Base-by-base conservation (phyloP, 2,888 invertebrate species). In the Drosophila phalerata region DNA sequence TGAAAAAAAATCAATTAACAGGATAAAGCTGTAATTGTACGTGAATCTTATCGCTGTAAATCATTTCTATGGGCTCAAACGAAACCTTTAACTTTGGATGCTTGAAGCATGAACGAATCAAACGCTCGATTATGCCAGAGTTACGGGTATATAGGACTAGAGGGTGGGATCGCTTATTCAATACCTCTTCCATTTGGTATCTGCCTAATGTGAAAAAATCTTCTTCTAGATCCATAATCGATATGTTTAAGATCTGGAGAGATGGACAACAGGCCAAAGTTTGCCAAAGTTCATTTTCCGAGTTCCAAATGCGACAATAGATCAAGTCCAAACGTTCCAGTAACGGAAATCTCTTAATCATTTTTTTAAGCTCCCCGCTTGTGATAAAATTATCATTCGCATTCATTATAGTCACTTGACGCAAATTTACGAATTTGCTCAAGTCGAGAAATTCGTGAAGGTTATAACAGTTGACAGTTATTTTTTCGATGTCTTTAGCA, bases 241-340 rank as follows among this genome's bases (percentile, higher is more conserved):
- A 49, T 53, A 76, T 57, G 25, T 64, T 42, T 8, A 74, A 5
- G 22, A 65, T 15, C 11, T 49, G 45, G 0, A 74, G 40, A 2
- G 47, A 25, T 1, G 42, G 30, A 17, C 56, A 57, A 3, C 28
- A 3, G 9, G 9, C 30, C 4, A 74, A 42, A 1, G 17, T n/a
- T 40, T 34, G 22, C 73, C 73, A 76, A 10, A 74, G 56, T 13
- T 76, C 52, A 8, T 0, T 17, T 8, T 70, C 76, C 9, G 17
- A 8, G 5, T 15, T 1, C 55, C 37, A 64, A n/a, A 60, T 15
- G 30, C 42, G n/a, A 9, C 15, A 17, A 5, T 22, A 4, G 9
- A 60, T 13, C 13, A 76, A 13, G 56, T 61, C 49, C n/a, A 74
- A 25, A 17, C 70, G 34, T 28, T 65, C 48, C 47, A 74, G 19